Percentiles rank a stretch among this genome's conserved stretches.
These are phyloP conservation scores for Calidris pygmaea DNA, from an alignment of 2,113 vertebrate genomes.

Conservation along the genomic window DNA sequence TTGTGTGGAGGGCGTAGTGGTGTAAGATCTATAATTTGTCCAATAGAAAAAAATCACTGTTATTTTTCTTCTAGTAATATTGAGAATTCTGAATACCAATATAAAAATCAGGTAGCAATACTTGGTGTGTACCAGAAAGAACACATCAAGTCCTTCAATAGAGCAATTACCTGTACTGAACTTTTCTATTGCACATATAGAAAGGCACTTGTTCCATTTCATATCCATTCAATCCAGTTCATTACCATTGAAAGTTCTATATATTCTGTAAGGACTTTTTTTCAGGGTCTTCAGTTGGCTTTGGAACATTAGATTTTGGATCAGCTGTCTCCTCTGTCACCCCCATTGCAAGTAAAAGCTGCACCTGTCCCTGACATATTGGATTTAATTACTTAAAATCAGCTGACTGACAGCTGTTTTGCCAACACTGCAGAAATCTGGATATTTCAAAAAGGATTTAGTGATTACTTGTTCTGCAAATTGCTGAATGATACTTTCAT, in stretches of 20 bases:
- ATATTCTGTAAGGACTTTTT: neutral
- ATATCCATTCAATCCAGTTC: neutral
- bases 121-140: neutral
- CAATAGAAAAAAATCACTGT: neutral
- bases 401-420: neutral
- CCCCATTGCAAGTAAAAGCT: neutral
- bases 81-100: neutral
- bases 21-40: neutral
- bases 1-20: fast-evolving
- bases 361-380: neutral
- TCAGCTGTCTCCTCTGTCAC: neutral
- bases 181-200: neutral
- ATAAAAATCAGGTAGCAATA: neutral
- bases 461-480: neutral
- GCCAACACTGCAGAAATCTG: neutral
- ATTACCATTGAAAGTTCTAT: neutral
- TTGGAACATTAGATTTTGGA: neutral
- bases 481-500: neutral
- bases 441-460: neutral
- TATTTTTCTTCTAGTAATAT: neutral
- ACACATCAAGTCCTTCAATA: neutral
- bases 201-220: neutral
- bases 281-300: neutral
- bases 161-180: neutral
- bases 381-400: neutral